These are phyloP conservation scores for Limnephilus rhombicus DNA, from an alignment of 2,888 invertebrate species.

Conservation along the genomic window DNA sequence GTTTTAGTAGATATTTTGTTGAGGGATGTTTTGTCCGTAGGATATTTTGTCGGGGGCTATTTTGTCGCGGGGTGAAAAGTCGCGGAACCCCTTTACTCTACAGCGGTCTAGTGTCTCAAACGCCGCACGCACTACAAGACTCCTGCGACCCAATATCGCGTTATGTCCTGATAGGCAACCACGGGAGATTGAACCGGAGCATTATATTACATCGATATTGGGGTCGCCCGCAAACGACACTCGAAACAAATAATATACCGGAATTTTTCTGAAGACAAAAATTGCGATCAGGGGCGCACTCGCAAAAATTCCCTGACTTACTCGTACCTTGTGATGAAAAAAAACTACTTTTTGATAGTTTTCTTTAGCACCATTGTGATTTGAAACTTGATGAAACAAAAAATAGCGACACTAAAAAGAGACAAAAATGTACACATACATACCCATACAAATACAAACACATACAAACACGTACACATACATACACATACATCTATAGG, in stretches of 20 bases:
- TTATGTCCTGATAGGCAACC: conserved; percentile 57
- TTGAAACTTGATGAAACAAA: too few relatives aligned
- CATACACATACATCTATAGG: too few relatives aligned
- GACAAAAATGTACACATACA: too few relatives aligned
- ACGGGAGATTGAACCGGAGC: conserved; percentile 62
- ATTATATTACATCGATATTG: conserved; percentile 55
- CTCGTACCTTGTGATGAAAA: neutral
- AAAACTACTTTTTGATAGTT: too few relatives aligned
- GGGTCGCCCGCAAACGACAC: conserved; percentile 47
- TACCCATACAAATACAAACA: too few relatives aligned
- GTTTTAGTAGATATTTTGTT: too few relatives aligned
- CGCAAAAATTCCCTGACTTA: neutral
- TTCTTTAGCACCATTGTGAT: too few relatives aligned
- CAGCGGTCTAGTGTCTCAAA: neutral
- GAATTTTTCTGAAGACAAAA: conserved; percentile 21
- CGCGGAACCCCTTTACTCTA: neutral
- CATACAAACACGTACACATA: too few relatives aligned
- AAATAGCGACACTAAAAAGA: too few relatives aligned
- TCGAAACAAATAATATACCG: conserved; percentile 55
- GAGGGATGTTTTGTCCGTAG: too few relatives aligned
- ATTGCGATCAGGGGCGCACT: conserved; percentile 1
- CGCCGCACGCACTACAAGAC: conserved; percentile 5
- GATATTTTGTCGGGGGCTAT: too few relatives aligned
- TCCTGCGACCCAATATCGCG: conserved; percentile 54
- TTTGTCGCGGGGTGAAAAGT: too few relatives aligned